Base-by-base conservation (phyloP, 2,888 invertebrate genomes). In the Panzeria rudis region DNA sequence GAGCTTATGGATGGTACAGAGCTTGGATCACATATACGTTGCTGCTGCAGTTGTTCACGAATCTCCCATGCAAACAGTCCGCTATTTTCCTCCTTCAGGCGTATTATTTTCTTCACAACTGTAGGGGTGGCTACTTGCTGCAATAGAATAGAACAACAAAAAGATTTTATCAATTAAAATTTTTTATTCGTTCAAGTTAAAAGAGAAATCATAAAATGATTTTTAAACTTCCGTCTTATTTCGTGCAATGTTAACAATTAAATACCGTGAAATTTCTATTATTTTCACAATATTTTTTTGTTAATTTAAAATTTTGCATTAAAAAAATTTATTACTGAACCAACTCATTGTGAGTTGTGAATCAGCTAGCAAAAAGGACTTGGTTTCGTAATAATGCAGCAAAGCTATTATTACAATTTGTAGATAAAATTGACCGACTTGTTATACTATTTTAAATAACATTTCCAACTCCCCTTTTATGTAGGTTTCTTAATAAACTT, bases 51-150 rank as follows among this genome's bases (percentile, higher is more conserved):
- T 89, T 97, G 95, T 92, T 98, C 97, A 0, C 98, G 94, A 87
- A 98, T 98, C 94, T 98, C 98, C 98, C 98, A 98, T 11, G 98
- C 98, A 92, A 98, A 98, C 95, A 98, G 97, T 6, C 97, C 97
- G 0, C 98, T 98, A 92, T 98, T 98, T 92, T 98, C 98, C 90
- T 97, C 97, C 92, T 98, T 98, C 89, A 98, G 95, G 6, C 98
- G 96, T 41, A 98, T 95, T 88, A 99, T 98, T 93, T 98, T 97
- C 93, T 98, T 97, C 15, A 98, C 98, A 0, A 98, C 98, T 0
- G 97, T 97, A 1, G 98, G 98, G 4, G 98, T 98, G 86, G 98
- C 98, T 86, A 98, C 98, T 97, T 98, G 97, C 97, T 98, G 95
- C 86, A 94, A 93, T 87, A 61, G 23, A 71, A 38, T 6, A 44